phyloP scores from a whole-genome alignment of 2,888 invertebrate species.

The Mechanitis mazaeus region DNA sequence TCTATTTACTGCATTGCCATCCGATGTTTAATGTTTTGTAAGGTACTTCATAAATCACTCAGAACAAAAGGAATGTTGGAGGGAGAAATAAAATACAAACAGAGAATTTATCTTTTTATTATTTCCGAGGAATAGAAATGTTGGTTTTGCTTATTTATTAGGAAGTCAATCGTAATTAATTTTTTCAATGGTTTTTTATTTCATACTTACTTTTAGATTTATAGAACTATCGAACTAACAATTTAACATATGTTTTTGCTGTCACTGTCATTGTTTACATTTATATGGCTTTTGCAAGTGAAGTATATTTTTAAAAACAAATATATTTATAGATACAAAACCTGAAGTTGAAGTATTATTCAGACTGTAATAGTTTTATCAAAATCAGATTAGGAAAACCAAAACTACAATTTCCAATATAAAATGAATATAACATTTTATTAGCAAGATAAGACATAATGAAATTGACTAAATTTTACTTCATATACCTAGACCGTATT shows the following conservation, averaged over 20 bases:
- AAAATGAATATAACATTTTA: no score
- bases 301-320: no score
- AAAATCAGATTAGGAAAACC: no score
- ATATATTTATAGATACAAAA: no score
- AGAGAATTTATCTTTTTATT: conserved; percentile 42
- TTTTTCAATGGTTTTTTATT: conserved; percentile 33
- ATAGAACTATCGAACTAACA: neutral
- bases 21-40: conserved; percentile 41
- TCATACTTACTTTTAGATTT: conserved; percentile 1
- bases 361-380: no score
- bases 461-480: no score
- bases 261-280: no score
- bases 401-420: no score
- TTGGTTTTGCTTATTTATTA: conserved; percentile 41
- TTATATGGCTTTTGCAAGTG: no score
- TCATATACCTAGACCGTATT: no score
- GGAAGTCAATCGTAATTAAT: conserved; percentile 44
- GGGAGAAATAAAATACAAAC: conserved; percentile 44
- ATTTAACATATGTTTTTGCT: neutral
- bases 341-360: no score
- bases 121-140: conserved; percentile 37
- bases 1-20: conserved; percentile 35
- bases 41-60: conserved; percentile 39
- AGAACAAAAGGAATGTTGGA: conserved; percentile 23
- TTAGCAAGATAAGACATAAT: no score